Conservation (phyloP, 2,797 vertebrate genomes). For the Catostomus latipinnis region DNA sequence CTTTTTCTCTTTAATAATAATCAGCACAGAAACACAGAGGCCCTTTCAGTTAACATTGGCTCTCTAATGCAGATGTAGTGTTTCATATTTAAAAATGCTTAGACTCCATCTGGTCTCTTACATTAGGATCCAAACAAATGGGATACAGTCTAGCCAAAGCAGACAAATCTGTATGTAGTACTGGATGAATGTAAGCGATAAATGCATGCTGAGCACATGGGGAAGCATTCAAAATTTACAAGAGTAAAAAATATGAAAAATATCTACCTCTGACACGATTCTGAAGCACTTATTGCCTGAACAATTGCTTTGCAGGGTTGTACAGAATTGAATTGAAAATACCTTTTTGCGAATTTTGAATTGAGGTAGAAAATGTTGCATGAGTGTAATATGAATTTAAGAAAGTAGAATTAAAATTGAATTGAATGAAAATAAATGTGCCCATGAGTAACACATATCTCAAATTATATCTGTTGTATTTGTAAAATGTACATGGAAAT, state of each 20-base stretch:
- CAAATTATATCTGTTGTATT: too few species aligned
- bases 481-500: too few species aligned
- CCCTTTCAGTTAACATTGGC: constrained; percentile 55
- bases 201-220: constrained; percentile 41
- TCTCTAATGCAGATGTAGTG: constrained; percentile 69
- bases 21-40: constrained; percentile 58
- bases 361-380: too few species aligned
- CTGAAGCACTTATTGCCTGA: constrained; percentile 64
- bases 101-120: constrained; percentile 15
- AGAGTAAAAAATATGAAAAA: constrained; percentile 56
- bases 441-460: neutral
- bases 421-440: neutral
- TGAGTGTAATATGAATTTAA: constrained; percentile 44
- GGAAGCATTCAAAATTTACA: constrained; percentile 28
- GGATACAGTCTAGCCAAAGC: neutral
- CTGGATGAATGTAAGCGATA: neutral
- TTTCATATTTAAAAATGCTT: constrained; percentile 58
- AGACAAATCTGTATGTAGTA: neutral
- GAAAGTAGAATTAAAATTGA: neutral
- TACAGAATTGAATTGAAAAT: too few species aligned
- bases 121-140: neutral
- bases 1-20: constrained; percentile 71
- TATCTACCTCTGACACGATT: constrained; percentile 68
- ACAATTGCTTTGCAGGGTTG: constrained; percentile 54
- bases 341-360: too few species aligned